These are phyloP conservation scores for Lordiphosa collinella DNA, from an alignment of 1,140 invertebrate genomes.

Conservation along the genomic window DNA sequence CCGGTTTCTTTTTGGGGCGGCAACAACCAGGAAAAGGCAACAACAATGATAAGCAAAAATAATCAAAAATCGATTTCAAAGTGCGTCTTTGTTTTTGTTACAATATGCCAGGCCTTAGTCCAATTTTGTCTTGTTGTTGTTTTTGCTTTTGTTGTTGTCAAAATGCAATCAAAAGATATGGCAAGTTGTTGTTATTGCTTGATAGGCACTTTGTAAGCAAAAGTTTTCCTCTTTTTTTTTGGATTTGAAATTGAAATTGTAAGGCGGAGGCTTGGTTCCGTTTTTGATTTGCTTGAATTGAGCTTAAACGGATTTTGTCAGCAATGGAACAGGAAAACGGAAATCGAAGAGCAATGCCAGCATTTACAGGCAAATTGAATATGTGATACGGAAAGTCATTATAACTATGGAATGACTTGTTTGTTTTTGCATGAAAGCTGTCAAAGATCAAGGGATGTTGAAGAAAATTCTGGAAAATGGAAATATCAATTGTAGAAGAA, in stretches of 20 bases:
- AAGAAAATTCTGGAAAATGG: too few relatives aligned
- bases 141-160: slow-evolving; percentile 57
- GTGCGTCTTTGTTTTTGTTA: slow-evolving; percentile 62
- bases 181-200: slow-evolving; percentile 40
- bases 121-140: slow-evolving; percentile 51
- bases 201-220: slow-evolving; percentile 65
- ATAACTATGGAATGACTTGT: too few relatives aligned
- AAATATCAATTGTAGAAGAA: too few relatives aligned
- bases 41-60: slow-evolving; percentile 68
- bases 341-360: slow-evolving; percentile 19
- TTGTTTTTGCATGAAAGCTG: too few relatives aligned
- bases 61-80: slow-evolving; percentile 74
- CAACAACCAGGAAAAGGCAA: slow-evolving; percentile 21
- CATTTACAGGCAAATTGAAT: slow-evolving; percentile 30
- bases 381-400: slow-evolving; percentile 18
- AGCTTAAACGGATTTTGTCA: slow-evolving; percentile 46
- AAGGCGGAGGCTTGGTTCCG: slow-evolving; percentile 18
- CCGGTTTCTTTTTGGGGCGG: slow-evolving; percentile 24
- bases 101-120: slow-evolving; percentile 53
- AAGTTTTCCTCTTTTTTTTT: slow-evolving; percentile 5
- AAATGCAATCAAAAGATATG: slow-evolving; percentile 69
- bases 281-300: slow-evolving; percentile 29
- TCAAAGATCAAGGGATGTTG: too few relatives aligned
- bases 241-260: slow-evolving; percentile 65
- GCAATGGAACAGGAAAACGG: background rate